Evolutionary conservation across 2,113 vertebrate species (phyloP), one percentile per base, ranked within the genome.

Genomic region (Willisornis vidua): DNA sequence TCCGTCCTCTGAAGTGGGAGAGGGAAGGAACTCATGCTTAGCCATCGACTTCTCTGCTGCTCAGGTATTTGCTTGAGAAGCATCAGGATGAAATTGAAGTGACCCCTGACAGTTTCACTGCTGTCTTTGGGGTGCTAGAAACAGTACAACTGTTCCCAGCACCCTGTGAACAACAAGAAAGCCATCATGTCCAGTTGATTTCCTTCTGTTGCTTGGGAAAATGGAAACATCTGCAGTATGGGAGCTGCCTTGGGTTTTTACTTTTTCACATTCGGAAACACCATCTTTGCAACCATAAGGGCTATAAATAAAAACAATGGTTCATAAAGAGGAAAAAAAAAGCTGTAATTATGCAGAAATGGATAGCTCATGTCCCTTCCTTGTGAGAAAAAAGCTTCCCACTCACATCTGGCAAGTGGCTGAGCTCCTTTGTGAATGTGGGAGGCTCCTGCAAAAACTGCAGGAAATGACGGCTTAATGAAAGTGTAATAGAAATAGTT

Each of bases 321-420:
- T 39, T 67, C 57, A 59, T 74, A 46, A 39, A 45, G 51, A 3
- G 52, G 58, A 35, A 77, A 41, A n/a, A 33, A 35, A 67, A 46
- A 48, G 45, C 54, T 81, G 82, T 54, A 62, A 55, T 87, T 94
- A 31, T 29, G 33, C 19, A 90, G 74, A 92, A 91, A 91, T 45
- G 28, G 77, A 85, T 82, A 79, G 48, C 49, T 75, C 76, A 63
- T 61, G 71, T 57, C 77, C 75, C 82, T 5, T 89, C 87, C 90
- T 94, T 25, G 3, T 45, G 74, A 93, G 61, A 70, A 96, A 96
- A 95, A 87, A 72, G 35, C 94, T 90, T 96, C 93, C 92, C 94
- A 93, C 87, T 93, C 89, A 78, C 62, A 92, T 71, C 81, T 94
- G 76, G 84, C 45, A 93, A 83, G 33, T 65, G 71, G 77, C 73